Evolutionary conservation across 2,113 vertebrate genomes (phyloP).

Genomic region (Microcebus griseorufus): DNA sequence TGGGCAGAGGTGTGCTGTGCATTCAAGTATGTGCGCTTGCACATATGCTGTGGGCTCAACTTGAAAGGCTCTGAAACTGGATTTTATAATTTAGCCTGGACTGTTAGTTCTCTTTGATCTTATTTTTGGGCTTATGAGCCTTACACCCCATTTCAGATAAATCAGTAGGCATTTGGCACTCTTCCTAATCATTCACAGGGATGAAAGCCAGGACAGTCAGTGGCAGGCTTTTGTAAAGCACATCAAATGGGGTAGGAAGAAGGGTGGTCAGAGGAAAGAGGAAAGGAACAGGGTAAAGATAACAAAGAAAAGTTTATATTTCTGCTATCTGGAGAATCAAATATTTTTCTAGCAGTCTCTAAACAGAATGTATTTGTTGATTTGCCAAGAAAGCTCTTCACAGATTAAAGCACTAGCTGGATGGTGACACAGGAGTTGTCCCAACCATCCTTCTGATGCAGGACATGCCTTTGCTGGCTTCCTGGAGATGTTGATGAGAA

Average conservation of each 20-base stretch:
- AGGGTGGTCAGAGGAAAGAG: not conserved
- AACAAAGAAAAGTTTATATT: slow-evolving; percentile 30
- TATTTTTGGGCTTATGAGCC: not conserved
- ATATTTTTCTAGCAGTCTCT: not conserved
- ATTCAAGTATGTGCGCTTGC: not conserved
- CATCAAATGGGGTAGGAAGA: not conserved
- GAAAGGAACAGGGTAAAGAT: not conserved
- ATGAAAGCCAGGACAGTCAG: not conserved
- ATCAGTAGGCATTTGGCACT: slow-evolving; percentile 40
- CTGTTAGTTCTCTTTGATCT: slow-evolving; percentile 44
- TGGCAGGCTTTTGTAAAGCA: not conserved
- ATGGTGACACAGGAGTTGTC: not conserved
- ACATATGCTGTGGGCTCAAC: not conserved
- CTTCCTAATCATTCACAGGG: slow-evolving; percentile 4
- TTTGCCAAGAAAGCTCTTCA: slow-evolving; percentile 31
- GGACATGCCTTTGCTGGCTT: not conserved
- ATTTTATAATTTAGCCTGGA: slow-evolving; percentile 20
- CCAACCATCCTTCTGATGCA: not conserved
- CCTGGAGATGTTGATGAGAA: not conserved
- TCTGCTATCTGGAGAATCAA: slow-evolving; percentile 12
- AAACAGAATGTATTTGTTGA: slow-evolving; percentile 34
- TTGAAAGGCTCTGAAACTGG: slow-evolving; percentile 32
- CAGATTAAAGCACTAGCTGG: slow-evolving; percentile 12
- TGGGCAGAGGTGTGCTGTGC: not conserved
- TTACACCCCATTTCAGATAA: slow-evolving; percentile 37